phyloP scores from a whole-genome alignment of 2,113 vertebrate genomes.

The Proterorhinus semilunaris region DNA sequence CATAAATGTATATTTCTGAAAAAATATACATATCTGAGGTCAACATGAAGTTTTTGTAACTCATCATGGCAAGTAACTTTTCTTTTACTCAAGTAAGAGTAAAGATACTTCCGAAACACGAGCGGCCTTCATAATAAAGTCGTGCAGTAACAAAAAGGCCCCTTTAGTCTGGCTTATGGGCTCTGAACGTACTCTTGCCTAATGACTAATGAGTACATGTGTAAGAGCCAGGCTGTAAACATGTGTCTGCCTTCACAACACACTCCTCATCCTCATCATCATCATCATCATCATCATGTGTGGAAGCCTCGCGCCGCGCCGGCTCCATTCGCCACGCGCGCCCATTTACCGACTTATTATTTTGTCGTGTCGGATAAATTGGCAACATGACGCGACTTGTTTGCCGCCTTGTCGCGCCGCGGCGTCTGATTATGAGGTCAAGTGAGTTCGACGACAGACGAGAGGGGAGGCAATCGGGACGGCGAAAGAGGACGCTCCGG shows the following conservation, averaged over 20 bases:
- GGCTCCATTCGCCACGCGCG: constrained; percentile 68
- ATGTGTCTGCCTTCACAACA: constrained; percentile 65
- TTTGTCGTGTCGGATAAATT: constrained; percentile 74
- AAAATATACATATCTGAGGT: too few species aligned
- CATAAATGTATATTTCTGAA: too few species aligned
- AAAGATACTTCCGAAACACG: too few species aligned
- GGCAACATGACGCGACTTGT: constrained; percentile 77
- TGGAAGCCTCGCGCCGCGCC: constrained; percentile 52
- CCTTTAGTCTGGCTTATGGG: too few species aligned
- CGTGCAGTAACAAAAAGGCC: too few species aligned
- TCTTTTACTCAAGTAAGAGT: too few species aligned
- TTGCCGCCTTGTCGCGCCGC: constrained; percentile 56
- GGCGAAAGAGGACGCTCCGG: background rate
- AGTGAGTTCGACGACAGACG: constrained; percentile 65
- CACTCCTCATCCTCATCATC: constrained; percentile 65
- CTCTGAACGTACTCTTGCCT: too few species aligned
- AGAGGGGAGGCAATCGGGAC: constrained; percentile 31
- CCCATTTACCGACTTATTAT: constrained; percentile 77
- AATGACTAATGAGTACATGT: constrained; percentile 6
- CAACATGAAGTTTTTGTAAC: too few species aligned
- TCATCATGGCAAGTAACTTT: too few species aligned
- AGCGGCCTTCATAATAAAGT: too few species aligned
- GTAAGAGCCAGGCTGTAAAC: constrained; percentile 63
- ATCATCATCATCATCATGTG: constrained; percentile 25
- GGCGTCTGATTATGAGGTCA: constrained; percentile 69